Evolutionary conservation across 2,888 invertebrate species (phyloP).

Genomic region (Eugnorisma glareosa): DNA sequence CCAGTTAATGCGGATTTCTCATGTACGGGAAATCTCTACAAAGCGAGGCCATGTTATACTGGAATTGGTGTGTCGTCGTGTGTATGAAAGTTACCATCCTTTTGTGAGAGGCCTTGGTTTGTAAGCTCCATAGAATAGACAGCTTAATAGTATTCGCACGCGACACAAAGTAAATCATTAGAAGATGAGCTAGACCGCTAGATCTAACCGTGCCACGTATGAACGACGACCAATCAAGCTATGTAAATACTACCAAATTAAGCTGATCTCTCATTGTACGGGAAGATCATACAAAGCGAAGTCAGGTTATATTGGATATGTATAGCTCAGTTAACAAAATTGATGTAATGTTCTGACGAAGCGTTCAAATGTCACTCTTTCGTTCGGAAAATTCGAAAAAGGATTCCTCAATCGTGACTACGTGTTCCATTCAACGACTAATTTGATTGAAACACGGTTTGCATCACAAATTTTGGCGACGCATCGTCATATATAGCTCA

Average conservation of each 20-base stretch:
- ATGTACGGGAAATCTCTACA: too few relatives aligned
- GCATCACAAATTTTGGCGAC: background rate
- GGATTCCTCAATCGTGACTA: too few relatives aligned
- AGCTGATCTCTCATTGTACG: too few relatives aligned
- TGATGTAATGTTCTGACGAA: background rate
- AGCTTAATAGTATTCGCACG: background rate
- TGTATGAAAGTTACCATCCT: background rate
- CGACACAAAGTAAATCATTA: background rate
- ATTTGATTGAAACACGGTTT: background rate
- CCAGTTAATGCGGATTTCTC: too few relatives aligned
- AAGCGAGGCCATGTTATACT: too few relatives aligned
- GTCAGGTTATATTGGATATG: too few relatives aligned
- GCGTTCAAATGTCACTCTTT: background rate
- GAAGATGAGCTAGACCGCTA: background rate
- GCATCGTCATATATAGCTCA: background rate
- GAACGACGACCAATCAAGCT: too few relatives aligned
- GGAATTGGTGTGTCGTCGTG: too few relatives aligned
- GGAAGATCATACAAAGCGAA: too few relatives aligned
- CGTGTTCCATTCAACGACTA: too few relatives aligned
- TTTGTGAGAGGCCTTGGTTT: background rate
- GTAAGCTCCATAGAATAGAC: background rate
- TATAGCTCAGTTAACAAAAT: background rate
- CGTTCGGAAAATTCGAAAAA: background rate
- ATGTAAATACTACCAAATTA: too few relatives aligned
- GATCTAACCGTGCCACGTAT: background rate